These are phyloP conservation scores for Tupaia chinensis DNA, from an alignment of 2,113 vertebrate species.

Conservation along the genomic window DNA sequence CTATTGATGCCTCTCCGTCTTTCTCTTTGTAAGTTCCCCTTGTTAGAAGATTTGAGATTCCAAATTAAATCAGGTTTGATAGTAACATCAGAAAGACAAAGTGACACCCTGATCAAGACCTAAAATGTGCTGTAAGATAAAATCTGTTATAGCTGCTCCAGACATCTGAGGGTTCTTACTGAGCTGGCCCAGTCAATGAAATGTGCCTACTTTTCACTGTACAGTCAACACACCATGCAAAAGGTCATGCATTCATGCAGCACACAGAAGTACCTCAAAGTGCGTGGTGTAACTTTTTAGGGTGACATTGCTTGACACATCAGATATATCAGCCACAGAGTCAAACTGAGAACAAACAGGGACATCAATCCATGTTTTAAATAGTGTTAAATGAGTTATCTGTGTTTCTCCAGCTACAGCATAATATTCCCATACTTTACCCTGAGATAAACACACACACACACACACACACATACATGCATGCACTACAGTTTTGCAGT, in stretches of 20 bases:
- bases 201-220: accelerated
- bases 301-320: conserved; percentile 93
- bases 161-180: not conserved
- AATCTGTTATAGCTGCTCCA: not conserved
- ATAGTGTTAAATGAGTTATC: not conserved
- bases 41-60: not conserved
- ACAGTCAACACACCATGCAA: not conserved
- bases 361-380: conserved; percentile 61
- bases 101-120: not conserved
- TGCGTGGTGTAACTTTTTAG: conserved; percentile 95
- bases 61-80: not conserved
- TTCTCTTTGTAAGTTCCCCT: not conserved
- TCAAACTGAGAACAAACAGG: conserved; percentile 92
- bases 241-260: conserved; percentile 49
- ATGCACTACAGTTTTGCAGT: not conserved
- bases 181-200: not conserved
- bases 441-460: not conserved
- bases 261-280: conserved; percentile 91
- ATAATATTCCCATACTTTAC: not conserved
- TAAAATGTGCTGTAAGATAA: not conserved
- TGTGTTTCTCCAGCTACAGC: not conserved
- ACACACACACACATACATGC: not conserved
- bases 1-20: not conserved
- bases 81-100: not conserved
- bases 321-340: conserved; percentile 92